A percentile compares a stretch with the other conserved stretches of the same genome.
Evolutionary conservation across 2,797 vertebrate species (phyloP).

Genomic region (Smutsia gigantea): DNA sequence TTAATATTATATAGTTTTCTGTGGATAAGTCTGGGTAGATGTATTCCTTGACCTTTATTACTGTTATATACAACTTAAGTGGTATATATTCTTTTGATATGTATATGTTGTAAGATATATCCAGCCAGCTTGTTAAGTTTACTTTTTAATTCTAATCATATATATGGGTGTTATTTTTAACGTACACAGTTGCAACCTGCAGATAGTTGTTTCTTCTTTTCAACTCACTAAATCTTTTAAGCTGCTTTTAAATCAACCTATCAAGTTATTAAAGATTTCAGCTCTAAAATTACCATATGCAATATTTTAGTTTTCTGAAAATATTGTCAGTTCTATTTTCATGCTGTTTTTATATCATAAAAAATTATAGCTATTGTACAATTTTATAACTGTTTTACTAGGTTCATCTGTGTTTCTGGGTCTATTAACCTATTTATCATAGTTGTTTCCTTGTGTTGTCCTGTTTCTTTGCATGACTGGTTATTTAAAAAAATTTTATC

Average conservation of each 20-base stretch:
- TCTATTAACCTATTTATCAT: not conserved
- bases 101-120: not conserved
- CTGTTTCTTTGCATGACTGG: not conserved
- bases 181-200: not conserved
- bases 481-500: not conserved
- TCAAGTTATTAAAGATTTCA: not conserved
- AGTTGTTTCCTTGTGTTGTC: not conserved
- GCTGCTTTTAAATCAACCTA: not conserved
- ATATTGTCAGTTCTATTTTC: not conserved
- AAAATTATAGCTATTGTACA: not conserved
- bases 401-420: not conserved
- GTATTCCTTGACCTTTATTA: not conserved
- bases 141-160: not conserved
- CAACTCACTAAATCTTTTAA: not conserved
- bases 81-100: not conserved
- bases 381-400: not conserved
- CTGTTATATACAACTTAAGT: not conserved
- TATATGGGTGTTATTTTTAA: not conserved
- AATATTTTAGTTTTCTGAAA: not conserved
- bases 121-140: not conserved
- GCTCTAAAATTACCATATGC: not conserved
- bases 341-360: not conserved
- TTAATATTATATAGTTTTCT: not conserved
- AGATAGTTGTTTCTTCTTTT: not conserved
- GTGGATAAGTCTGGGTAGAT: not conserved